These are phyloP conservation scores for Larimichthys polyactis DNA, from an alignment of 2,113 vertebrate species.

Conservation along the genomic window DNA sequence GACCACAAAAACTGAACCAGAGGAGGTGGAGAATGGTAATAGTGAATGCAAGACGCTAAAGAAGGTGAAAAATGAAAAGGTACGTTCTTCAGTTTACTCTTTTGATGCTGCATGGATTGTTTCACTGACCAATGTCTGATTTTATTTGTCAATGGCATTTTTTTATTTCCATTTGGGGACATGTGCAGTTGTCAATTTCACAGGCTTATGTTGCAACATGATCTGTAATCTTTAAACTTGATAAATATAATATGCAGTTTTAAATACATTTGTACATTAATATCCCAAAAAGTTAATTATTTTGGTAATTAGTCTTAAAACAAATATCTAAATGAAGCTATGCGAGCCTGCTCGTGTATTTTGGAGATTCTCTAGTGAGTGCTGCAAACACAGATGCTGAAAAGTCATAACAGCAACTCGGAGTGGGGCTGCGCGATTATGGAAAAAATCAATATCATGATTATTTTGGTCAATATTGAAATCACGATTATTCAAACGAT, in stretches of 20 bases:
- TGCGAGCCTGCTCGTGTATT: neutral
- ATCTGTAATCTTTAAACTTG: neutral
- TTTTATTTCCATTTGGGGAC: neutral
- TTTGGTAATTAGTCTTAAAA: neutral
- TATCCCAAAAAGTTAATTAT: neutral
- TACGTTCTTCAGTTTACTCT: conserved; percentile 76
- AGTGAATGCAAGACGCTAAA: conserved; percentile 93
- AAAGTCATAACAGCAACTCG: neutral
- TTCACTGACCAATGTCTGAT: neutral
- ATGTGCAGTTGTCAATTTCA: neutral
- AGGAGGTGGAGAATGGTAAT: conserved; percentile 91
- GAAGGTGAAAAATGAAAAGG: conserved; percentile 98
- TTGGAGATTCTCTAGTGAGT: neutral
- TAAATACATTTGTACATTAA: neutral
- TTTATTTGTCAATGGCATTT: neutral
- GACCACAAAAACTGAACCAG: conserved; percentile 93
- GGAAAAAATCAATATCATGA: too few relatives aligned
- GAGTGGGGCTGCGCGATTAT: neutral
- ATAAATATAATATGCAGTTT: neutral
- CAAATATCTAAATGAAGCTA: neutral
- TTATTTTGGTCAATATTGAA: too few relatives aligned
- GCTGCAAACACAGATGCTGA: neutral
- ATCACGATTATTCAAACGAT: too few relatives aligned
- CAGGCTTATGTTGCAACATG: neutral
- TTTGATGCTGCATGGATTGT: neutral